Evolutionary conservation across 2,888 invertebrate species (phyloP), one percentile per base, ranked within the genome.

Genomic region (Ypsolopha scabrella): DNA sequence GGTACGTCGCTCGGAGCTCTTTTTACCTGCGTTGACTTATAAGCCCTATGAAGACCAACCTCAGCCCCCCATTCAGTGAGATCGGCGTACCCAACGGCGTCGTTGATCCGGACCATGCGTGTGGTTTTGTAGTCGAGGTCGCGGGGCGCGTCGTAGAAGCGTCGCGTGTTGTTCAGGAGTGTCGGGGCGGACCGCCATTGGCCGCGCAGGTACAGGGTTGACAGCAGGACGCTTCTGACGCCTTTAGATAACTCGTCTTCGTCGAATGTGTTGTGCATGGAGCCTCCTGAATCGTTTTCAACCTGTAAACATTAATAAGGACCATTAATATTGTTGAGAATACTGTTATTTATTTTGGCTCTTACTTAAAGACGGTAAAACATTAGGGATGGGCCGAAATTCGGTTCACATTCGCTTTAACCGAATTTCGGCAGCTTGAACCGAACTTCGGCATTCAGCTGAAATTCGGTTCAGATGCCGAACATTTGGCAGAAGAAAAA

Each of bases 141-240:
- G 35, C 57, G 60, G 1, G 11, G 13, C 14, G 61, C 57, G 54
- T 77, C 74, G 37, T 55, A 66, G 56, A 87, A 86, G 8, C 58
- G 59, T 48, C 61, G 60, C 6, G 79, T 72, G 13, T 75, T 81
- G 55, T 87, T 85, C 24, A 87, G 74, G 44, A 86, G 72, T 1
- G 85, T 86, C 48, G 87, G 85, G 52, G 81, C 68, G 53, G 78
- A 64, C 1, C 80, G 75, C 87, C 87, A 87, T 10, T 70, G 67
- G 38, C 69, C 75, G 36, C 87, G 80, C 52, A 82, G 33, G 58
- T 86, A 85, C 53, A 81, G 10, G 4, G 77, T 81, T 8, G 62
- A 73, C 24, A 80, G 54, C 9, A 78, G 59, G 6, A 75, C 67
- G 0, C 74, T 75, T 44, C 71, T 66, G 2, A 75, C 65, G 13